Percentiles rank a stretch among this genome's conserved stretches.
Evolutionary conservation across 2,113 vertebrate genomes (phyloP).

Genomic region (Stegastes partitus): DNA sequence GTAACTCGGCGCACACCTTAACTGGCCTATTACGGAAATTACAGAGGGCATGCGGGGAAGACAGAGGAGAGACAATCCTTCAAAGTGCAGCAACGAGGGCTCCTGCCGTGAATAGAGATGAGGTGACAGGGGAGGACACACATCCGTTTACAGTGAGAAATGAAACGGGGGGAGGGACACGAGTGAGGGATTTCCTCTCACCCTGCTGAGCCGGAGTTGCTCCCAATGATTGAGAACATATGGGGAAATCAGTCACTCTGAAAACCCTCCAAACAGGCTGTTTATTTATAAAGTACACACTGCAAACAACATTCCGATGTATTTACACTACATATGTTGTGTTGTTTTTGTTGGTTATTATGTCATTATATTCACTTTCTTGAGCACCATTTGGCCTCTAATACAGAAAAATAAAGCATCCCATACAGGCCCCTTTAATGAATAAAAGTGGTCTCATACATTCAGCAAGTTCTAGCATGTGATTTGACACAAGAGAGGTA

Average conservation of each 20-base stretch:
- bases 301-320: background rate
- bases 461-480: slow-evolving; percentile 6
- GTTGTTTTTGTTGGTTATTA: background rate
- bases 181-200: slow-evolving; percentile 67
- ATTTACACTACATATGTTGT: background rate
- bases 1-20: background rate
- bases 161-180: slow-evolving; percentile 8
- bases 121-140: slow-evolving; percentile 69
- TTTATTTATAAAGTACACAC: background rate
- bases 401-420: background rate
- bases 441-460: background rate
- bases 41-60: slow-evolving; percentile 48
- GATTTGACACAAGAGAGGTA: background rate
- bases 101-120: slow-evolving; percentile 72
- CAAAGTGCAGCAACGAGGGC: slow-evolving; percentile 51
- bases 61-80: slow-evolving; percentile 67
- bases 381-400: background rate
- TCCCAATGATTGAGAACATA: slow-evolving; percentile 52
- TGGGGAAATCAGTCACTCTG: slow-evolving; percentile 53
- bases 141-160: slow-evolving; percentile 56
- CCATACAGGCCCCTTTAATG: background rate
- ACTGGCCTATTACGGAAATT: slow-evolving; percentile 46
- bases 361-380: background rate
- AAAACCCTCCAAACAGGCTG: slow-evolving; percentile 8
- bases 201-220: slow-evolving; percentile 40